A percentile compares a stretch with the other conserved stretches of the same genome.
phyloP scores from a whole-genome alignment of 2,797 vertebrate genomes.

The Eulemur rubriventer region DNA sequence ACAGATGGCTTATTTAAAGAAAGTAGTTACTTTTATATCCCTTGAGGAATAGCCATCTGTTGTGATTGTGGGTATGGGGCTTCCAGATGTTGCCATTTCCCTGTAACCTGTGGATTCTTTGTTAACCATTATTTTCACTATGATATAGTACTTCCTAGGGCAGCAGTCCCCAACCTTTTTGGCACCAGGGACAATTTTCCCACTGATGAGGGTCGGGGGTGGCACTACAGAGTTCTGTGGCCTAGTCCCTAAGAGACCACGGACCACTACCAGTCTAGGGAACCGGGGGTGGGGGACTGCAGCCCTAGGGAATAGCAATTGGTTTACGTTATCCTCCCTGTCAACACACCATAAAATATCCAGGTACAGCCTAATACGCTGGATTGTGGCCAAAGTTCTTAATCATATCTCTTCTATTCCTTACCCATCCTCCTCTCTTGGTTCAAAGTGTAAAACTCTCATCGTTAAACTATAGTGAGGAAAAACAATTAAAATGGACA shows the following conservation, averaged over 20 bases:
- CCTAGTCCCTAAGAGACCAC: too few species aligned
- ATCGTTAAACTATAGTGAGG: neutral
- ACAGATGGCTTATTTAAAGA: constrained; percentile 65
- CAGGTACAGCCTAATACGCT: neutral
- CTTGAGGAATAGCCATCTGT: constrained; percentile 50
- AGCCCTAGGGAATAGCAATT: neutral
- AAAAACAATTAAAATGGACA: neutral
- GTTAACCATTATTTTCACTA: constrained; percentile 34
- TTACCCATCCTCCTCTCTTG: neutral
- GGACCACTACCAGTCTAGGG: too few species aligned
- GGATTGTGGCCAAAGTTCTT: neutral
- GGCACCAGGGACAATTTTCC: too few species aligned
- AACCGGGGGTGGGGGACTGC: too few species aligned
- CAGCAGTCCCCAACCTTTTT: too few species aligned
- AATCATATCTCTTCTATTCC: neutral
- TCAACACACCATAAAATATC: neutral
- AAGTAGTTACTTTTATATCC: constrained; percentile 35
- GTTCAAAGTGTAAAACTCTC: neutral
- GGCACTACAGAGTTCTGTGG: too few species aligned
- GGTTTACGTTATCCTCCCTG: neutral
- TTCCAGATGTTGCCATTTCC: constrained; percentile 53
- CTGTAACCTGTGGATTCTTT: constrained; percentile 19
- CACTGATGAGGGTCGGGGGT: too few species aligned
- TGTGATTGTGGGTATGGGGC: neutral
- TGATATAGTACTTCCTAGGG: neutral